Conservation (phyloP, 2,888 invertebrate species). For the Monopis laevigella region DNA sequence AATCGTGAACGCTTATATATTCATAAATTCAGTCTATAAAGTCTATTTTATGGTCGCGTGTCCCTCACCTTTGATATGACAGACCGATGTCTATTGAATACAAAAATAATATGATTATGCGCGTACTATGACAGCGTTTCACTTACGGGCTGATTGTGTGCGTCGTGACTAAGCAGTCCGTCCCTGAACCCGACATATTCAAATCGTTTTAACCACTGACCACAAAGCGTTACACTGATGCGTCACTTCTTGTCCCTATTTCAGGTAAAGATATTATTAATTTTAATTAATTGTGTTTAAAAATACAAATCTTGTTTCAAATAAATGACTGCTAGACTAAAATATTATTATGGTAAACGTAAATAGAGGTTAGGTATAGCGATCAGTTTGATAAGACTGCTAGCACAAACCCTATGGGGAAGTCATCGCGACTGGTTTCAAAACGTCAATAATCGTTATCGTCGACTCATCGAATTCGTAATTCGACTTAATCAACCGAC, state of each 20-base stretch:
- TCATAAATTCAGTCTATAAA: background rate
- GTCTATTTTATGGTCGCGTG: too few relatives aligned
- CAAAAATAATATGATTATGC: constrained; percentile 5
- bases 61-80: constrained; percentile 10
- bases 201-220: constrained; percentile 8
- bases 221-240: constrained; percentile 6
- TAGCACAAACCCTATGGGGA: background rate
- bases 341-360: too few relatives aligned
- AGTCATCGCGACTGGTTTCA: constrained; percentile 1
- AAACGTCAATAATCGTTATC: constrained; percentile 9
- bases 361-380: too few relatives aligned
- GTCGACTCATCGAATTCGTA: constrained; percentile 6
- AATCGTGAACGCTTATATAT: constrained; percentile 1
- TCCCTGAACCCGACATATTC: constrained; percentile 13
- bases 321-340: too few relatives aligned
- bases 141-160: constrained; percentile 7
- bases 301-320: too few relatives aligned
- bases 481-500: constrained; percentile 3
- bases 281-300: too few relatives aligned
- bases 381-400: background rate
- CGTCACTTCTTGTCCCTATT: constrained; percentile 2
- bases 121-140: constrained; percentile 5
- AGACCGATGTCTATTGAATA: constrained; percentile 7
- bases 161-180: constrained; percentile 10
- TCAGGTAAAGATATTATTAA: too few relatives aligned